Percentiles rank a stretch among this genome's conserved stretches.
phyloP scores from a whole-genome alignment of 2,113 vertebrate genomes.

The Etia nguti region DNA sequence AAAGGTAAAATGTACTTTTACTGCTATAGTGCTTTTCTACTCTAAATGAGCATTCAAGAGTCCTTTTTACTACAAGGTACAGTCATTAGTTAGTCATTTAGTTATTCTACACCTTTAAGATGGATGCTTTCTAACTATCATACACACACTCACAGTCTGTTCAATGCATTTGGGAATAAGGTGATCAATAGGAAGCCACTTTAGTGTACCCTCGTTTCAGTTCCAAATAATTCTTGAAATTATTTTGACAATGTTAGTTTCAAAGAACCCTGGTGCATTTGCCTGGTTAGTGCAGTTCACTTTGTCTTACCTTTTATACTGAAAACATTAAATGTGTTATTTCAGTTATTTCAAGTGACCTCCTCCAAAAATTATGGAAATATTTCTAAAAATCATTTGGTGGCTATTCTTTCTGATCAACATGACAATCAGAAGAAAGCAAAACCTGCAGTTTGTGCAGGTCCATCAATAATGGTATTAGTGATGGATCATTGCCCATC shows the following conservation, averaged over 20 bases:
- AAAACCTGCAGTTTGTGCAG: not conserved
- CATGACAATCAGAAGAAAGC: not conserved
- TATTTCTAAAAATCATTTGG: not conserved
- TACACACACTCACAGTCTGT: not conserved
- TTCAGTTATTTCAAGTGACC: not conserved
- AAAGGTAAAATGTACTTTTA: not conserved
- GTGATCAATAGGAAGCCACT: not conserved
- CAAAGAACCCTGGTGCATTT: fast-evolving
- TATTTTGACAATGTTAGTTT: not conserved
- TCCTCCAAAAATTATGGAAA: not conserved
- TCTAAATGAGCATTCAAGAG: not conserved
- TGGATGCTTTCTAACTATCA: not conserved
- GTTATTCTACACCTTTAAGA: not conserved
- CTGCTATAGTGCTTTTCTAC: not conserved
- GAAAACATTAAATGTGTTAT: not conserved
- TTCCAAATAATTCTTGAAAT: not conserved
- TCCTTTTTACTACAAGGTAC: not conserved
- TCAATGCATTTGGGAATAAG: not conserved
- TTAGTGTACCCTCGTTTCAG: not conserved
- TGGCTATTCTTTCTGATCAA: not conserved
- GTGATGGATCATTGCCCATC: fast-evolving
- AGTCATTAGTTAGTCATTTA: no score
- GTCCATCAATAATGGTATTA: not conserved
- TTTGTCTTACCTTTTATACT: not conserved
- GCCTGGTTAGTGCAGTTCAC: not conserved